phyloP scores from a whole-genome alignment of 2,797 vertebrate species.

The Scomberomorus guttatus region DNA sequence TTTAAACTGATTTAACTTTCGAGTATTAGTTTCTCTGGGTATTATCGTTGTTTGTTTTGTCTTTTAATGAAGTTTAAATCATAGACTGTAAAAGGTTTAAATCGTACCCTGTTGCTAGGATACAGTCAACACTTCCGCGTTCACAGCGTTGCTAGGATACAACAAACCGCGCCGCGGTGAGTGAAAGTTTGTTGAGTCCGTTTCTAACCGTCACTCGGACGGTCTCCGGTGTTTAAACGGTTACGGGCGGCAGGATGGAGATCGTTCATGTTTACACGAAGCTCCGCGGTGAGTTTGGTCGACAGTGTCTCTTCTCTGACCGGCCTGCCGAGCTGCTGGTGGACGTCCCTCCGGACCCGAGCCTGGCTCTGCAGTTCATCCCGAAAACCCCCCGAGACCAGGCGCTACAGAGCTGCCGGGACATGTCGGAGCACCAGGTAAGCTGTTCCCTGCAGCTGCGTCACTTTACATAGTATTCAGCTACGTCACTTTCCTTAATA shows the following conservation, averaged over 20 bases:
- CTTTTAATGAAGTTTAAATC: too few relatives aligned
- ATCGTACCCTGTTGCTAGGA: slow-evolving; percentile 37
- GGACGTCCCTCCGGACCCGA: slow-evolving; percentile 88
- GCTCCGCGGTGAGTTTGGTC: slow-evolving; percentile 90
- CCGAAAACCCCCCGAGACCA: slow-evolving; percentile 85
- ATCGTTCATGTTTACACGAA: slow-evolving; percentile 89
- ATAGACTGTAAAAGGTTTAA: too few relatives aligned
- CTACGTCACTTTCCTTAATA: too few relatives aligned
- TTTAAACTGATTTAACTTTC: too few relatives aligned
- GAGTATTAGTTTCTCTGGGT: too few relatives aligned
- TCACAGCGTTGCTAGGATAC: slow-evolving; percentile 41
- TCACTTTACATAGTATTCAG: too few relatives aligned
- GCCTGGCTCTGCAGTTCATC: slow-evolving; percentile 81
- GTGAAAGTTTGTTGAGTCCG: not conserved
- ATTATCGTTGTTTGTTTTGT: too few relatives aligned
- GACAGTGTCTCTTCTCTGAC: slow-evolving; percentile 91
- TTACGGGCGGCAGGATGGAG: slow-evolving; percentile 85
- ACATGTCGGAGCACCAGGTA: slow-evolving; percentile 93
- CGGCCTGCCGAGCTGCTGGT: slow-evolving; percentile 83
- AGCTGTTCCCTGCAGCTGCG: not conserved
- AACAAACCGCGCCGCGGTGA: not conserved
- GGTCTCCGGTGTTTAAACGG: not conserved
- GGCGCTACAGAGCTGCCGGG: slow-evolving; percentile 80
- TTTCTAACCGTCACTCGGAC: not conserved
- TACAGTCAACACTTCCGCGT: not conserved